phyloP scores from a whole-genome alignment of 2,888 invertebrate species.

The Blomia tropicalis region DNA sequence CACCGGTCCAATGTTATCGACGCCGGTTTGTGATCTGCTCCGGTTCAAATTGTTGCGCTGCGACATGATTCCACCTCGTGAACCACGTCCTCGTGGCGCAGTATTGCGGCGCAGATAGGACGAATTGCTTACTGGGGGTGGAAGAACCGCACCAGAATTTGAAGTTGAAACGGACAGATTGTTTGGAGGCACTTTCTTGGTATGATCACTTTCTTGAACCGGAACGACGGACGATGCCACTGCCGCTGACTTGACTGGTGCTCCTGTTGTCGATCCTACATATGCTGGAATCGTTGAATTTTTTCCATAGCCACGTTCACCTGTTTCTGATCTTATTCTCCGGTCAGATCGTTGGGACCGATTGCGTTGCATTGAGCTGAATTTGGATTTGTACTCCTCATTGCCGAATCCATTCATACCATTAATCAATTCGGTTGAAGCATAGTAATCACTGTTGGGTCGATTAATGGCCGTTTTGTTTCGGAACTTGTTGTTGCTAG shows the following conservation, averaged over 20 bases:
- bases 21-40: not conserved
- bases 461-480: not conserved
- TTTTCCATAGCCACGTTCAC: not conserved
- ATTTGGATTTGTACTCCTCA: not conserved
- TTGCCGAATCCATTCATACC: not conserved
- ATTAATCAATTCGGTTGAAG: not conserved
- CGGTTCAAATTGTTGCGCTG: not conserved
- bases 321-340: not conserved
- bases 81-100: not conserved
- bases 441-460: not conserved
- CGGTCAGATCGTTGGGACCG: not conserved
- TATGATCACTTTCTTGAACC: not conserved
- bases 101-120: not conserved
- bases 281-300: not conserved
- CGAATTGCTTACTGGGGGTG: not conserved
- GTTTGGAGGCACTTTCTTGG: not conserved
- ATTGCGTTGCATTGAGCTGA: not conserved
- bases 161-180: not conserved
- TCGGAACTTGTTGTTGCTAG: constrained; percentile 23
- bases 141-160: not conserved
- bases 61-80: not conserved
- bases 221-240: not conserved
- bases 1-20: not conserved
- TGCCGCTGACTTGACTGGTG: not conserved
- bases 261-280: not conserved